phyloP scores from a whole-genome alignment of 2,888 invertebrate species.

The Listrodromus nycthemerus region DNA sequence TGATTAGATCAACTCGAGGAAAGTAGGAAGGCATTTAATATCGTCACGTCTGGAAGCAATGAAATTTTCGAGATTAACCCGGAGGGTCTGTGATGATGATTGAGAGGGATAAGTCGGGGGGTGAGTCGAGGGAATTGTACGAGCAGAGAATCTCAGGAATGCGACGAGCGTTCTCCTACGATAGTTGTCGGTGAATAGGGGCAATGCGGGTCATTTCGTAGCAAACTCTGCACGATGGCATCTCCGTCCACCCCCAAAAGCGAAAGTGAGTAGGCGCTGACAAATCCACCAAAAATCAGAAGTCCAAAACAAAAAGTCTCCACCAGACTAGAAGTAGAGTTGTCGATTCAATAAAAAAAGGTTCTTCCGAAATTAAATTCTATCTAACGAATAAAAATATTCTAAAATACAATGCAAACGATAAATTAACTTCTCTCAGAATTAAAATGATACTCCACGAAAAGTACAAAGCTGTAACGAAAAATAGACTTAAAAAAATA shows the following conservation, averaged over 20 bases:
- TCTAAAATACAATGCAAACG: no score
- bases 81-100: not conserved
- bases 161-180: conserved; percentile 8
- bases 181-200: conserved; percentile 1
- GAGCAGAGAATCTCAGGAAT: conserved; percentile 26
- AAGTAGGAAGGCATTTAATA: not conserved
- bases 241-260: no score
- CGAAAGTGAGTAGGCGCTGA: not conserved
- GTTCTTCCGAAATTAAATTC: no score
- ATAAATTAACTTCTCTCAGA: no score
- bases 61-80: not conserved
- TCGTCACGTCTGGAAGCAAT: not conserved
- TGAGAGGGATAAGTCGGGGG: not conserved
- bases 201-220: not conserved
- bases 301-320: no score
- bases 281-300: not conserved
- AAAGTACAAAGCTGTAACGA: no score
- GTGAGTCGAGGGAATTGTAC: not conserved
- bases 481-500: no score
- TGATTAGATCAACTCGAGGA: not conserved
- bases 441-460: no score
- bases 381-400: no score
- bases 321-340: no score
- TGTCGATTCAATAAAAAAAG: no score
- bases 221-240: not conserved